Evolutionary conservation across 2,888 invertebrate species (phyloP), one percentile per base, ranked within the genome.

Genomic region (Salpingus planirostris): DNA sequence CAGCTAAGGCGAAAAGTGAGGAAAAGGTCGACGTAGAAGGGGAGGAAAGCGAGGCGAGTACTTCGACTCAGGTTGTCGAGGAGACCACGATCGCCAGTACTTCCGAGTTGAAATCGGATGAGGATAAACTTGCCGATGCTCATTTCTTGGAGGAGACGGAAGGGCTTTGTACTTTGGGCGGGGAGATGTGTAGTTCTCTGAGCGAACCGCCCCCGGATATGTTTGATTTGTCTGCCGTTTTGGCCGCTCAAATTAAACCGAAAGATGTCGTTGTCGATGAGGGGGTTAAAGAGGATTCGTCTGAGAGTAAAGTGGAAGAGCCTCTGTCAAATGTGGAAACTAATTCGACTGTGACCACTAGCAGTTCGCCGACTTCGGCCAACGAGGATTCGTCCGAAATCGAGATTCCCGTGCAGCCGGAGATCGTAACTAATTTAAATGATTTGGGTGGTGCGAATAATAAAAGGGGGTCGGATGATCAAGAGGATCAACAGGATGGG

Each of bases 191-290:
- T 39, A 62, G 59, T 48, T 64, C 65, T 1, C 45, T 65, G 24
- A 65, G 65, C 33, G 65, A 64, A 42, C 65, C 65, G 3, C 65
- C 65, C 1, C 64, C 64, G 2, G 58, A 58, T 31, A 64, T 65
- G 63, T 65, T 65, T 38, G 65, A 64, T 42, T 51, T 60, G 24
- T 42, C 48, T 12, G 33, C 31, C n/a, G 38, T 38, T 13, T 21
- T 34, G 22, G 26, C 31, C 8, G 23, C 5, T 5, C 4, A 23
- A 10, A 18, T 8, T 8, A 8, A 18, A 18, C 27, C 15, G 12
- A 31, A 26, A 29, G 10, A 21, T 18, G 15, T 27, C 7, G 10
- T 21, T 14, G 25, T 23, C 18, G 33, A 27, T 3, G 31, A 30
- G 4, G 15, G 14, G 6, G 34, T 6, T 18, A 18, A 18, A 18